These are phyloP conservation scores for Lacerta agilis DNA, from an alignment of 2,797 vertebrate species.

Conservation along the genomic window DNA sequence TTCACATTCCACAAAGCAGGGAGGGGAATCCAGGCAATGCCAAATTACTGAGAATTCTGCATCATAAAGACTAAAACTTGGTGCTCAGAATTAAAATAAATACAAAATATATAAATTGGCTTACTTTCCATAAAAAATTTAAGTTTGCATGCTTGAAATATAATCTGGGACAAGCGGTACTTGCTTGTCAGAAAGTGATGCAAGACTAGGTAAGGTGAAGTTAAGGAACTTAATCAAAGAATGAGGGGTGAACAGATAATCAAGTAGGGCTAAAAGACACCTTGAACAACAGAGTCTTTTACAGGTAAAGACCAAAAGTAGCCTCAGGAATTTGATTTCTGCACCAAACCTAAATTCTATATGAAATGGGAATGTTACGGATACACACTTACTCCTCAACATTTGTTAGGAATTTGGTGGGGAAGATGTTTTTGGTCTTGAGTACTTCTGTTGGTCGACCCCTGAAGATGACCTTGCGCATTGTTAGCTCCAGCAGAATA, in stretches of 20 bases:
- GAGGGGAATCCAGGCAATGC: not conserved
- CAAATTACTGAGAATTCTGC: not conserved
- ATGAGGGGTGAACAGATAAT: not conserved
- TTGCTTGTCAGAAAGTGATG: not conserved
- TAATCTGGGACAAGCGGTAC: not conserved
- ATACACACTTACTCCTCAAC: constrained; percentile 74
- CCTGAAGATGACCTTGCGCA: constrained; percentile 69
- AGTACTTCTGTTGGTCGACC: constrained; percentile 66
- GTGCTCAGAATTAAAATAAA: not conserved
- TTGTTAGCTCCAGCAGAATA: constrained; percentile 73
- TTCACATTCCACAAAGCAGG: not conserved
- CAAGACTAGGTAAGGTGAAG: not conserved
- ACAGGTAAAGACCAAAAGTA: not conserved
- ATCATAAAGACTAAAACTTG: not conserved
- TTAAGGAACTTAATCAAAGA: not conserved
- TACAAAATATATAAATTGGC: not conserved
- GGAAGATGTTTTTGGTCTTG: constrained; percentile 74
- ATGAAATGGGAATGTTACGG: not conserved
- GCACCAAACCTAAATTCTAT: not conserved
- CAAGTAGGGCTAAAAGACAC: not conserved
- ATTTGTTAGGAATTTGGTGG: constrained; percentile 79
- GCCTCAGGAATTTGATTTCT: not conserved
- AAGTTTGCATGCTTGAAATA: not conserved
- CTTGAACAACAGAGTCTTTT: not conserved
- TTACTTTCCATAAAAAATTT: not conserved